Conservation (phyloP, 1,140 invertebrate species). For the Aphaenogaster ashmeadi region DNA sequence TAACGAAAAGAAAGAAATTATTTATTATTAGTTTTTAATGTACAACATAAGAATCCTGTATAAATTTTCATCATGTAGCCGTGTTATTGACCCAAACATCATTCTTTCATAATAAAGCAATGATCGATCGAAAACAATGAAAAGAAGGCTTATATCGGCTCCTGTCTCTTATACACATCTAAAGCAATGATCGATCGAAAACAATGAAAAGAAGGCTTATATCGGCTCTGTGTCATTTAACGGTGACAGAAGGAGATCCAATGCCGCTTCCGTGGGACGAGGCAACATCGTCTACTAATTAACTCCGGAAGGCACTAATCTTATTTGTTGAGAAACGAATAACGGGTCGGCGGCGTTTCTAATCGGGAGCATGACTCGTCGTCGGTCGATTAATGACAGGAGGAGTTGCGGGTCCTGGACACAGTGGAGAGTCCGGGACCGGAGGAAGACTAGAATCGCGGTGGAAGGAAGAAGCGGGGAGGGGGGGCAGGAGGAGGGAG, state of each 20-base stretch:
- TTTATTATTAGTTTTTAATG: background rate
- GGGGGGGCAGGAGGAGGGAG: background rate
- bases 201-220: constrained; percentile 5
- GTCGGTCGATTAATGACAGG: constrained; percentile 76
- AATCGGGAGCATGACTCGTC: constrained; percentile 77
- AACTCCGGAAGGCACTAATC: constrained; percentile 70
- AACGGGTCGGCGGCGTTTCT: constrained; percentile 75
- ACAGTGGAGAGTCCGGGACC: constrained; percentile 3
- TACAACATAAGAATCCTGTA: background rate
- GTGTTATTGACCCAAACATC: background rate
- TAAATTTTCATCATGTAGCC: background rate
- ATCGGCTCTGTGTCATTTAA: background rate
- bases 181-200: constrained; percentile 44
- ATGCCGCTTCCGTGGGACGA: constrained; percentile 38
- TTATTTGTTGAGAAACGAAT: constrained; percentile 73
- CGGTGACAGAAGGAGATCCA: constrained; percentile 32
- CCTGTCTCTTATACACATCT: too few species aligned
- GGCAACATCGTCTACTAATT: constrained; percentile 64
- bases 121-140: constrained; percentile 32
- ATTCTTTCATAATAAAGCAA: constrained; percentile 24
- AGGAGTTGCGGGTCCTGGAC: constrained; percentile 70
- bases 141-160: background rate
- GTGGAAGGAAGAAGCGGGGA: background rate
- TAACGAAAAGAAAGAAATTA: background rate
- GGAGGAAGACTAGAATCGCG: constrained; percentile 25